These are phyloP conservation scores for Wiebesia pumilae DNA, from an alignment of 1,140 invertebrate genomes.

Conservation along the genomic window DNA sequence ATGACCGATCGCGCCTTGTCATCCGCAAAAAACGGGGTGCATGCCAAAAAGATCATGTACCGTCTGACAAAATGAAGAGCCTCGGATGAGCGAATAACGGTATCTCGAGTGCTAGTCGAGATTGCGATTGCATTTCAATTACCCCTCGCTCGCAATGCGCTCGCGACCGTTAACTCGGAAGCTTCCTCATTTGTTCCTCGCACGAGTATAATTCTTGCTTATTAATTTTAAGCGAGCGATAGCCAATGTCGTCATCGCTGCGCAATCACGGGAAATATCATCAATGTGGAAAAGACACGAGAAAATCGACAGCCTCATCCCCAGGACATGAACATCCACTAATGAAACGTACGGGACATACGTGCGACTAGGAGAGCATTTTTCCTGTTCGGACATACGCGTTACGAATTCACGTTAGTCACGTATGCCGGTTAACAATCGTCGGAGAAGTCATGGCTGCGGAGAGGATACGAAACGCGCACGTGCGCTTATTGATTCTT, in stretches of 20 bases:
- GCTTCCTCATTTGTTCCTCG: background rate
- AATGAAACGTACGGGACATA: background rate
- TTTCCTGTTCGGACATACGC: background rate
- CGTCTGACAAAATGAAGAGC: background rate
- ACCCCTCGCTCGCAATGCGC: background rate
- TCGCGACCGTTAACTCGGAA: slow-evolving; percentile 22
- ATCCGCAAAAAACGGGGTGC: background rate
- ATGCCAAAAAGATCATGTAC: background rate
- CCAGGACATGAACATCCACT: no score
- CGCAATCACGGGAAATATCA: no score
- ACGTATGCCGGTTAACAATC: background rate
- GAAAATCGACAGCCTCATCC: no score
- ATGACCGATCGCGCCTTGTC: background rate
- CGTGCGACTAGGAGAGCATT: background rate
- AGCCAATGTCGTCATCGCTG: no score
- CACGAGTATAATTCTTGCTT: background rate
- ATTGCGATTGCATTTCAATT: slow-evolving; percentile 44
- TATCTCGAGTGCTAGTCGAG: slow-evolving; percentile 7
- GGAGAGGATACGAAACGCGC: no score
- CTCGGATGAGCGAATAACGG: slow-evolving; percentile 15
- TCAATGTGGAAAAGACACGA: no score
- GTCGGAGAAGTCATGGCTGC: no score
- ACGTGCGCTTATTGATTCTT: background rate
- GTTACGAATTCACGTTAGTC: background rate
- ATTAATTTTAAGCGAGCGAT: slow-evolving; percentile 24